Conservation (phyloP, 2,797 vertebrate genomes). For the Macroramphosus scolopax region DNA sequence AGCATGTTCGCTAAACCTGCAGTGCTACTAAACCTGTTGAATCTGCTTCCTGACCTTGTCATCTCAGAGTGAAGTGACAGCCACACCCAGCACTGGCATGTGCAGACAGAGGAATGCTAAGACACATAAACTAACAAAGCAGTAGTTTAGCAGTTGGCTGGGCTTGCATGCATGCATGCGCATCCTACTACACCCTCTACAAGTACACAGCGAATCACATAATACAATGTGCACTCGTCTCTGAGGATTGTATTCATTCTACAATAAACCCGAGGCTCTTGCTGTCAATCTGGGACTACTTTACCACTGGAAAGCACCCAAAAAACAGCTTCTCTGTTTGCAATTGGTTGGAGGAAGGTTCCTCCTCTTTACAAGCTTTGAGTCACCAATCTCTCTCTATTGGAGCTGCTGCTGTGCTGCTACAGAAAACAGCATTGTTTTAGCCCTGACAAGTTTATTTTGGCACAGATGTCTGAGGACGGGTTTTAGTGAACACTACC, state of each 20-base stretch:
- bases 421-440: slow-evolving; percentile 16
- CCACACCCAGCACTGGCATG: slow-evolving; percentile 68
- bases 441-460: slow-evolving; percentile 23
- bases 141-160: slow-evolving; percentile 4
- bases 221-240: slow-evolving; percentile 4
- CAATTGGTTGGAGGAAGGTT: slow-evolving; percentile 54
- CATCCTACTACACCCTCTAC: slow-evolving; percentile 1
- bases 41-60: slow-evolving; percentile 61
- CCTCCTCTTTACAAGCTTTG: slow-evolving; percentile 49
- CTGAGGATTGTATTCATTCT: slow-evolving; percentile 9
- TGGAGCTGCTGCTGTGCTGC: slow-evolving; percentile 20
- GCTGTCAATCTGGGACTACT: slow-evolving; percentile 54
- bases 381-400: slow-evolving; percentile 20
- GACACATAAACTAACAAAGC: slow-evolving; percentile 19
- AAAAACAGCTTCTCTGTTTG: slow-evolving; percentile 22
- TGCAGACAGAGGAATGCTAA: slow-evolving; percentile 32
- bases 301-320: slow-evolving; percentile 57
- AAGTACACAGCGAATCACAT: neutral
- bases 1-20: slow-evolving; percentile 56
- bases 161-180: neutral
- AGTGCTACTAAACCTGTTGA: slow-evolving; percentile 69
- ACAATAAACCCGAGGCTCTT: slow-evolving; percentile 18
- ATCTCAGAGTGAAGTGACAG: slow-evolving; percentile 57
- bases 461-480: slow-evolving; percentile 16
- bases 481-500: too few species aligned